Evolutionary conservation across 2,888 invertebrate species (phyloP).

Genomic region (Iphiclides podalirius): DNA sequence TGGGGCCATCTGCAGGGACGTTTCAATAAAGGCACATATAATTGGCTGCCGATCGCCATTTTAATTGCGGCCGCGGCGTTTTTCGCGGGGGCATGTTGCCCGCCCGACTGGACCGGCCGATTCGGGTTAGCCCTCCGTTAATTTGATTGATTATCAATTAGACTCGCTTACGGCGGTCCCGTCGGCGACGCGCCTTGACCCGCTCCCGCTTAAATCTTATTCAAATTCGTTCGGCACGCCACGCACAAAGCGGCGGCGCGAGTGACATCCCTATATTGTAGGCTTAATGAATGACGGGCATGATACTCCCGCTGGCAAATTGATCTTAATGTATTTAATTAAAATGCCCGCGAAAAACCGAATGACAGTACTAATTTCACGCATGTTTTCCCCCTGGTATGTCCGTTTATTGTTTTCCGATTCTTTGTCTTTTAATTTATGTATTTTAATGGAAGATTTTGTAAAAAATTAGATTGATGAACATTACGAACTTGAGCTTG

Average conservation of each 20-base stretch:
- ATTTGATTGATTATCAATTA: constrained; percentile 24
- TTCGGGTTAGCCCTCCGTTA: constrained; percentile 18
- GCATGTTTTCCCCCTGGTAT: too few species aligned
- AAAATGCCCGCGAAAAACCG: too few species aligned
- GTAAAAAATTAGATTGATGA: too few species aligned
- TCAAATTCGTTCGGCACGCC: not conserved
- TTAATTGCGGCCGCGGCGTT: constrained; percentile 54
- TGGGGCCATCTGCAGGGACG: constrained; percentile 50
- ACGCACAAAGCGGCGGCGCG: not conserved
- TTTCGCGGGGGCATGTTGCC: constrained; percentile 35
- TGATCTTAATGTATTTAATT: not conserved
- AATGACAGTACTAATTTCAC: too few species aligned
- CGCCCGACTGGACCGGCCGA: constrained; percentile 1
- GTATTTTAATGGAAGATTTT: too few species aligned
- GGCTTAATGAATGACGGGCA: not conserved
- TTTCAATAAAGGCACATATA: constrained; percentile 65
- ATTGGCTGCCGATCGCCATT: constrained; percentile 60
- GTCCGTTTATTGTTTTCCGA: too few species aligned
- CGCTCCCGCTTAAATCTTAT: not conserved
- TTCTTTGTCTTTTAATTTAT: too few species aligned
- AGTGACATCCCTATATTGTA: not conserved
- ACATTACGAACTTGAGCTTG: too few species aligned
- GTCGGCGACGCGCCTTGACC: not conserved
- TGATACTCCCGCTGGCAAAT: not conserved
- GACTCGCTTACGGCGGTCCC: constrained; percentile 4